Percentiles rank a stretch among this genome's conserved stretches.
phyloP scores from a whole-genome alignment of 2,888 invertebrate species.

The Timema cristinae region DNA sequence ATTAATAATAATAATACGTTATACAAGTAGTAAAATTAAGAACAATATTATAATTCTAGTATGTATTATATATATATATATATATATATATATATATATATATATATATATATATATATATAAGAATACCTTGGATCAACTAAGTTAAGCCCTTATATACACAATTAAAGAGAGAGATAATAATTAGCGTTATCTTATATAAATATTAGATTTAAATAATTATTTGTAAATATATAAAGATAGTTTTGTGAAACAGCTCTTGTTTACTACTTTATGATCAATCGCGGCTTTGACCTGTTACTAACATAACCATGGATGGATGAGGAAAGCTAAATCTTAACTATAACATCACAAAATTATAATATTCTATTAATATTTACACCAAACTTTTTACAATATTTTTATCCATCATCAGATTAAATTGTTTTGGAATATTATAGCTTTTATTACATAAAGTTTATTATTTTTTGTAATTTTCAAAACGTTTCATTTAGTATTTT shows the following conservation, averaged over 20 bases:
- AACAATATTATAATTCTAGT: neutral
- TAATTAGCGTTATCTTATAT: too few species aligned
- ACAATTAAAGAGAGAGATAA: too few species aligned
- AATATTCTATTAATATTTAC: constrained; percentile 3
- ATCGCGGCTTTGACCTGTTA: too few species aligned
- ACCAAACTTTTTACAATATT: neutral
- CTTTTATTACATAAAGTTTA: neutral
- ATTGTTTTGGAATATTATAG: neutral
- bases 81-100: neutral
- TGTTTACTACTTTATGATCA: too few species aligned
- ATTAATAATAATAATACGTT: too few species aligned
- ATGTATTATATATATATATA: neutral
- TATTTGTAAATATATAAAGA: too few species aligned
- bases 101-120: constrained; percentile 1
- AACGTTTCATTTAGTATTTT: neutral
- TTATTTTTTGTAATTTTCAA: too few species aligned
- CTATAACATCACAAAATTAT: neutral
- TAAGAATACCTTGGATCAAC: neutral
- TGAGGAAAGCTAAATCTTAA: neutral
- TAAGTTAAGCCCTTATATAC: too few species aligned
- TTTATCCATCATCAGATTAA: neutral
- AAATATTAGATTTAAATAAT: too few species aligned
- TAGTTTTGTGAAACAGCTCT: too few species aligned
- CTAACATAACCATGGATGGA: too few species aligned
- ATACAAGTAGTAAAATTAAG: too few species aligned